Evolutionary conservation across 2,797 vertebrate species (phyloP).

Genomic region (Staurois parvus): DNA sequence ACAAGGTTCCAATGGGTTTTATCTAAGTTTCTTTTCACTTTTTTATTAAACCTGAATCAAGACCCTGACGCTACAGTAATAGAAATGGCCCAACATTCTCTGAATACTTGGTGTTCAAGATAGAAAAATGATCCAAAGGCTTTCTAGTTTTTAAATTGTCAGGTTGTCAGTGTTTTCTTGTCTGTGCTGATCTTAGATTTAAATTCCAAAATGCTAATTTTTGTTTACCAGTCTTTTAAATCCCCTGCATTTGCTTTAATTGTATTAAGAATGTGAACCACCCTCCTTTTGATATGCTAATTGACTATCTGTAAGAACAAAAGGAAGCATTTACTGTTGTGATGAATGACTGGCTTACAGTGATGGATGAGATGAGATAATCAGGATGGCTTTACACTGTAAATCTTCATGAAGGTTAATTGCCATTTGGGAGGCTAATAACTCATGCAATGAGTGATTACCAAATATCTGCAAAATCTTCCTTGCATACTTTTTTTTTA

Average conservation of each 20-base stretch:
- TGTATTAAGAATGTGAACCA: constrained; percentile 59
- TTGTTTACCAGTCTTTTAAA: constrained; percentile 50
- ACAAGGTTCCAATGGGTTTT: too few species aligned
- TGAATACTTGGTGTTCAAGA: too few species aligned
- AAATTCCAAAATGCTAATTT: constrained; percentile 36
- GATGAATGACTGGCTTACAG: constrained; percentile 58
- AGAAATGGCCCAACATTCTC: too few species aligned
- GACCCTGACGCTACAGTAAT: too few species aligned
- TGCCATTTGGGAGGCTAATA: constrained; percentile 37
- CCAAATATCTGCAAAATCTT: neutral
- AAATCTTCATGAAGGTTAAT: constrained; percentile 44
- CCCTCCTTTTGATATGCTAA: constrained; percentile 56
- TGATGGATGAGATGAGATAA: constrained; percentile 54
- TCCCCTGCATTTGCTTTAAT: constrained; percentile 50
- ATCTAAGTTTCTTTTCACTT: too few species aligned
- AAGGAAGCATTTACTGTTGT: constrained; percentile 54
- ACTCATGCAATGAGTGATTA: constrained; percentile 20
- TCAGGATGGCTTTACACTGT: constrained; percentile 36
- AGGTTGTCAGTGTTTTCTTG: neutral
- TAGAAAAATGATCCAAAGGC: too few species aligned
- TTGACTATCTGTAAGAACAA: constrained; percentile 49
- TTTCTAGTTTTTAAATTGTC: too few species aligned
- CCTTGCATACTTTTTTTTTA: too few species aligned
- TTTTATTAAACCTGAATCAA: too few species aligned
- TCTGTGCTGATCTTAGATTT: neutral